Base-by-base conservation (phyloP, 2,797 vertebrate species). In the Anableps anableps region DNA sequence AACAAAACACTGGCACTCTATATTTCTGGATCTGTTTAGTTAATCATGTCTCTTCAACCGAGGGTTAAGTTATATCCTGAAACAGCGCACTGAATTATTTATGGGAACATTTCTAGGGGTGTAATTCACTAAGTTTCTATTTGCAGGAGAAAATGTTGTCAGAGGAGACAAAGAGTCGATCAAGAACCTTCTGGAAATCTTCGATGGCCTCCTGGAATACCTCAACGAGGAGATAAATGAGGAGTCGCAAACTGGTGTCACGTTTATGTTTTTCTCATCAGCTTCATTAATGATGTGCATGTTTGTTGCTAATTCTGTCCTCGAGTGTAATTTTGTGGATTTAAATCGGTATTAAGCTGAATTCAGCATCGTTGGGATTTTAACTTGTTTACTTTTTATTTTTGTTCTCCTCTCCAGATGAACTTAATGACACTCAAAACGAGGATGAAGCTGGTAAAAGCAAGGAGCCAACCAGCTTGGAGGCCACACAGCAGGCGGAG, bases 171-270 rank as follows among this genome's bases (percentile, higher is more conserved):
- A 86, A 80, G 97, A 98, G 79, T 97, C 97, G 16, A 96, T 98
- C 88, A 96, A 91, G 92, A 99, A 99, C 90, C 96, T 99, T 58
- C 88, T 99, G 1, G 98, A 99, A 96, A 98, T 99, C 91, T 98
- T 99, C 81, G 98, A 99, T 87, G 98, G 98, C 1, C 95, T 99
- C 85, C 83, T 99, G 88, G 98, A 99, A 64, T 99, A 99, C 87
- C 97, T 99, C 68, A 97, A 96, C 6, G 98, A 98, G 92, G 96
- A 97, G 86, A 95, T 93, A 80, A 96, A 95, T 26, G 96, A 96
- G 81, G 95, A 96, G 10, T 96, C 96, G 70, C 95, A 95, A 0
- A 93, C 94, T 76, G 94, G 89, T 89, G 96, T 97, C 97, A 95
- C 90, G 90, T 43, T 60, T 16, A 82, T 64, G 1, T 68, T 7